These are phyloP conservation scores for Rhyacophila evoluta DNA, from an alignment of 2,888 invertebrate species.

Conservation along the genomic window DNA sequence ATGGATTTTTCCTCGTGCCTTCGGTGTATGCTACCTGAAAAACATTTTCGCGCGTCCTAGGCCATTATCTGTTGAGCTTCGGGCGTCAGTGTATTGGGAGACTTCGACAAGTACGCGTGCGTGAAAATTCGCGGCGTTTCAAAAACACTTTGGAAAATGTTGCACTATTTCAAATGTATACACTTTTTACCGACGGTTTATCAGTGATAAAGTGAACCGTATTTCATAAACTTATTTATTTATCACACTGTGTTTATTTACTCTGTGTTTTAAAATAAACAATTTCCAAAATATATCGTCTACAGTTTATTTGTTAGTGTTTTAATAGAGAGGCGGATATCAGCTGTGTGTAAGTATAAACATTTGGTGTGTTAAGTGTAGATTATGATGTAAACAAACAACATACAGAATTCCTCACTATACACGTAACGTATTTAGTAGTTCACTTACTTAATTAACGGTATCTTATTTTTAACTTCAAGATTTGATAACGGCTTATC, in stretches of 20 bases:
- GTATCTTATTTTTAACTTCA: not conserved
- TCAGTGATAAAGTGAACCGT: not conserved
- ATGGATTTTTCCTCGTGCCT: conserved; percentile 41
- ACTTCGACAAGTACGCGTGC: not conserved
- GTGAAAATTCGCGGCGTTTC: conserved; percentile 14
- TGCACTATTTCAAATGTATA: not conserved
- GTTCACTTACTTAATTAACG: not conserved
- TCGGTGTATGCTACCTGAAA: conserved; percentile 46
- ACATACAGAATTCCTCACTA: not conserved
- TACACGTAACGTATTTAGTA: not conserved
- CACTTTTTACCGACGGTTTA: not conserved
- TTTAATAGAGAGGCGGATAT: conserved; percentile 13
- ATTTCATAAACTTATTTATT: not conserved
- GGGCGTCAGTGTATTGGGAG: conserved; percentile 12
- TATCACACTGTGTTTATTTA: not conserved
- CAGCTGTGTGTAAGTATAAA: conserved; percentile 37
- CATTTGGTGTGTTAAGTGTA: conserved; percentile 20
- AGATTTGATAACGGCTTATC: not conserved
- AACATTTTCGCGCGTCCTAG: conserved; percentile 33
- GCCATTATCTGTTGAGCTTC: conserved; percentile 48
- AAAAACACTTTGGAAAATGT: not conserved
- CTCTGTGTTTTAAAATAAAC: not conserved
- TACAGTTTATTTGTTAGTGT: not conserved
- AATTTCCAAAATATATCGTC: not conserved
- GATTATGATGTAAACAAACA: conserved; percentile 33